Base-by-base conservation (phyloP, 2,797 vertebrate genomes). In the Carapus acus region DNA sequence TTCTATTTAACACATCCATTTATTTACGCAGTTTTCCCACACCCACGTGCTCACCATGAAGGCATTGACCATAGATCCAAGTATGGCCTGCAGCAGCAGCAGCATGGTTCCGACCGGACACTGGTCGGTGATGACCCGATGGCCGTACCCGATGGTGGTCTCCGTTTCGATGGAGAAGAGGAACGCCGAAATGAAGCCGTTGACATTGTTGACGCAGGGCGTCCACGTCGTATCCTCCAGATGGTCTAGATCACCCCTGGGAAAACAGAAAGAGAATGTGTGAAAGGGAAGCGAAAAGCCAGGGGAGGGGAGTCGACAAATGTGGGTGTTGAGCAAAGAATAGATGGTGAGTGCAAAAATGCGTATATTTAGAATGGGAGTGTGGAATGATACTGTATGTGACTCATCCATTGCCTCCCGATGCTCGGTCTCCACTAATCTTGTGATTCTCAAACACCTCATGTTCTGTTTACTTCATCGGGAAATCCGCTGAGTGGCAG, bases 141-240 rank as follows among this genome's bases (percentile, higher is more conserved):
- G 87, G 15, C 95, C 94, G 18, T 97, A 97, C 57, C 95, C 95
- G 6, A 97, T 97, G 73, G 95, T 96, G 41, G 95, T 97, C 84
- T 97, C 94, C 0, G 95, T 98, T 86, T 97, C 94, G 31, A 97
- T 98, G 85, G 95, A 96, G 84, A 97, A 97, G 42, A 97, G 93
- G 85, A 98, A 96, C 20, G 94, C 94, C 0, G 95, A 95, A 79
- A 96, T 92, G 67, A 97, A 97, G 62, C 93, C 89, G 9, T 97
- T 95, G 72, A 97, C 92, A 56, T 96, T 97, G 86, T 94, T 92
- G 78, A 96, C 94, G 11, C 94, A 96, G 0, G 95, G 95, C 1
- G 93, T 97, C 94, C 94, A 98, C 0, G 83, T 81, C 1, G 86
- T 77, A 14, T 97, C 94, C 34, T 89, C 93, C 67, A 97, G 88